Conservation (phyloP, 2,888 invertebrate genomes). For the Drosophila leonis region DNA sequence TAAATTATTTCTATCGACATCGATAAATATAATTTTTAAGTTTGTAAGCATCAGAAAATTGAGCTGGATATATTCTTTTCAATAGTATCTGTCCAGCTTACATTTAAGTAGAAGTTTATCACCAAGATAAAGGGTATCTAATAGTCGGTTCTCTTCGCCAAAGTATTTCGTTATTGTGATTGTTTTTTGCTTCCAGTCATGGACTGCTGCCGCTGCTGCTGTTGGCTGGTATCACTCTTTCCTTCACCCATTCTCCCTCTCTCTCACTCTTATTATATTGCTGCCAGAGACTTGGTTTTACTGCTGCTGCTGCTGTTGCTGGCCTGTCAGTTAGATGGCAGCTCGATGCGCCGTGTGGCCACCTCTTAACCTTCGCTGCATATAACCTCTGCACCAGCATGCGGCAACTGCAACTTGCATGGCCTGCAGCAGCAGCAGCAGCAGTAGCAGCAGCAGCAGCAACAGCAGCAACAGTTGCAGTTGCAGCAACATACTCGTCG, state of each 20-base stretch:
- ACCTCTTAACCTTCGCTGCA: conserved; percentile 80
- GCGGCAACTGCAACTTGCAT: conserved; percentile 44
- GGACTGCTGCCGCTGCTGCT: conserved; percentile 33
- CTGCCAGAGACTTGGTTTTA: neutral
- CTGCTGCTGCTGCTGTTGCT: conserved; percentile 40
- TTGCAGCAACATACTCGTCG: conserved; percentile 48
- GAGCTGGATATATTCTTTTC: too few relatives aligned
- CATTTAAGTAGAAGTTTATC: too few relatives aligned
- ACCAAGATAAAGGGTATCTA: neutral
- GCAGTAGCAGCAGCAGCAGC: conserved; percentile 20
- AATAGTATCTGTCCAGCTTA: too few relatives aligned
- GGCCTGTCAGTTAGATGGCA: conserved; percentile 72
- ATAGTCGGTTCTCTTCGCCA: neutral
- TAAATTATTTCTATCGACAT: neutral
- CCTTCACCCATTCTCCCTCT: conserved; percentile 11
- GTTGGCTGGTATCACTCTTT: conserved; percentile 19
- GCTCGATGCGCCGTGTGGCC: conserved; percentile 70
- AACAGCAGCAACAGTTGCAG: conserved; percentile 22
- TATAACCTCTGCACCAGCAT: conserved; percentile 77
- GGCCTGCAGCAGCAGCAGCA: conserved; percentile 39
- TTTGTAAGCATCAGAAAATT: too few relatives aligned
- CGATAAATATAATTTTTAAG: neutral
- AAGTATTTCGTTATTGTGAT: conserved; percentile 1
- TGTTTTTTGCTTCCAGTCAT: conserved; percentile 72
- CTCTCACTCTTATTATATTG: neutral